Percentiles rank a stretch among this genome's conserved stretches.
These are phyloP conservation scores for Bagarius yarrelli DNA, from an alignment of 2,113 vertebrate species.

Conservation along the genomic window DNA sequence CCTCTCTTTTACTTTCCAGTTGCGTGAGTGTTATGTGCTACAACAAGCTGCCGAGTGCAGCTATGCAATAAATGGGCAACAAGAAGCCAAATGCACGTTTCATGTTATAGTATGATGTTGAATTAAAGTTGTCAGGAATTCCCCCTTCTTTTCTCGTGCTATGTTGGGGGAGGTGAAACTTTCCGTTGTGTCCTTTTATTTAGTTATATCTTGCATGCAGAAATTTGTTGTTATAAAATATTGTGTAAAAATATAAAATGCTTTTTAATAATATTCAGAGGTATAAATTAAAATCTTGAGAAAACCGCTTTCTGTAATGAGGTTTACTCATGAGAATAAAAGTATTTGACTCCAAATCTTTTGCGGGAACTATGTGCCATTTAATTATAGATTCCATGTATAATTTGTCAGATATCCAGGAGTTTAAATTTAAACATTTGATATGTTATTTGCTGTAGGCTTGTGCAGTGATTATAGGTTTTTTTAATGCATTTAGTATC, in stretches of 20 bases:
- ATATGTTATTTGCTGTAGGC: conserved; percentile 45
- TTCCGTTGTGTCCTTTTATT: neutral
- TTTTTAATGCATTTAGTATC: conserved; percentile 30
- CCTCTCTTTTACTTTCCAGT: conserved; percentile 26
- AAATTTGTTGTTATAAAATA: neutral
- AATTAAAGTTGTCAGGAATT: conserved; percentile 13
- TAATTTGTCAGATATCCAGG: conserved; percentile 35
- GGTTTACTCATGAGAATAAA: neutral
- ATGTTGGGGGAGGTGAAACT: neutral
- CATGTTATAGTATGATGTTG: neutral
- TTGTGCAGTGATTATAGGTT: conserved; percentile 42
- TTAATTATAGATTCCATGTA: conserved; percentile 13
- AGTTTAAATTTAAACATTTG: conserved; percentile 40
- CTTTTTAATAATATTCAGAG: neutral
- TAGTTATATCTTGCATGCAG: conserved; percentile 1
- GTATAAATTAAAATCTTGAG: neutral
- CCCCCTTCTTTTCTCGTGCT: conserved; percentile 9
- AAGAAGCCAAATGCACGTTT: neutral
- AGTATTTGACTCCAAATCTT: neutral
- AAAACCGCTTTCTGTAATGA: neutral
- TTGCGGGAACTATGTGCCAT: conserved; percentile 4
- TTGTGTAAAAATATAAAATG: no score
- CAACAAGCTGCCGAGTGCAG: conserved; percentile 50
- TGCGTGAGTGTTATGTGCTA: conserved; percentile 51
- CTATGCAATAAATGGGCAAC: conserved; percentile 29